Evolutionary conservation across 2,113 vertebrate genomes (phyloP), one percentile per base, ranked within the genome.

Genomic region (Podiceps cristatus): DNA sequence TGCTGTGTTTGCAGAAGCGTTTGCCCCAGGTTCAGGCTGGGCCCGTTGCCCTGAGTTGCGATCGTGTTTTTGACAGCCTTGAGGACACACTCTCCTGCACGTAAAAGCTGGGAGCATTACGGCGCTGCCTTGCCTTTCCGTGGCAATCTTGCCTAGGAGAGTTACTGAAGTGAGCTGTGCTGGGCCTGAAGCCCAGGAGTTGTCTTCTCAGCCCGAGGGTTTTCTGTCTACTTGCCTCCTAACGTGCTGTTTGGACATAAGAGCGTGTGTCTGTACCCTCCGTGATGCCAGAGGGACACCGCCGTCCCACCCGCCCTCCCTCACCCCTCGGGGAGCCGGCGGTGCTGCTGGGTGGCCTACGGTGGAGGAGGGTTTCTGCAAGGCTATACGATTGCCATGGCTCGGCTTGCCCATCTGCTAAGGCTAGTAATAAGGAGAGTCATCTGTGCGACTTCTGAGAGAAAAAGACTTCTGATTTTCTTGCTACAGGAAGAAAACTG

Each of bases 341-440:
- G 7, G 5, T 62, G 73, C 50, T 49, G n/a, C 31, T 20, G 59
- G n/a, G 14, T 7, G 31, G 45, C 29, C n/a, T 35, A 2, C 0
- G 2, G 13, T 33, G 19, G 52, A 37, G 14, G 37, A 52, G 28
- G 44, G 6, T 42, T 53, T 4, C 45, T 3, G 14, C 28, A 19
- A 62, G 60, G 37, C 27, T 4, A 8, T 17, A 8, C 7, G 13
- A 3, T 44, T 31, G 28, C 27, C 0, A 0, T 40, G 29, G 28
- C 17, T 22, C 23, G 56, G 33, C 35, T 76, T 40, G 25, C 56
- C 35, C 45, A 68, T 85, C 81, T 49, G 37, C 53, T 77, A 22
- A 18, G 16, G 71, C 8, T 42, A 17, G 24, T 24, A 42, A n/a
- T 0, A 4, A 58, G 33, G 18, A 49, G 56, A 90, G 52, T 63